Evolutionary conservation across 2,797 vertebrate genomes (phyloP).

Genomic region (Cossypha polioptera): DNA sequence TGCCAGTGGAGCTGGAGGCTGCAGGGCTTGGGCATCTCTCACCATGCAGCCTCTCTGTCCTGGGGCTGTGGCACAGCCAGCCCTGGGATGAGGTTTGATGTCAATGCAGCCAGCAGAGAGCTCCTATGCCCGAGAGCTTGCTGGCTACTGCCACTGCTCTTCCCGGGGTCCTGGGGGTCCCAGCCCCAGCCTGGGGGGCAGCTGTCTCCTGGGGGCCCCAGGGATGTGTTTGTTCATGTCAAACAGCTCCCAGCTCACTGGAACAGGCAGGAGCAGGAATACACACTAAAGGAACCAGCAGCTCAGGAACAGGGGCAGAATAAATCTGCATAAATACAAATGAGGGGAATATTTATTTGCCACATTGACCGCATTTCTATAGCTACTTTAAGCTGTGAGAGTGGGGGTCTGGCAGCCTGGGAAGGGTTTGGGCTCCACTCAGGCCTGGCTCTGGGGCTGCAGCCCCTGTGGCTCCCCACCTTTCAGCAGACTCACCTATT

Average conservation of each 20-base stretch:
- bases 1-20: not conserved
- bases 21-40: not conserved
- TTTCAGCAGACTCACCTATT: not conserved
- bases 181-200: rapidly evolving
- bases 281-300: not conserved
- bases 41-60: rapidly evolving
- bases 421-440: not conserved
- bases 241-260: not conserved
- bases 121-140: not conserved
- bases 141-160: not conserved
- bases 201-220: not conserved
- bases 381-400: not conserved
- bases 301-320: constrained; percentile 21
- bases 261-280: not conserved
- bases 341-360: not conserved
- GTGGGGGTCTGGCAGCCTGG: not conserved
- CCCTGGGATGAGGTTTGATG: rapidly evolving
- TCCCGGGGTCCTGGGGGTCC: rapidly evolving
- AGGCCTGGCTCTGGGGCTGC: not conserved
- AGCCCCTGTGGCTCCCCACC: not conserved
- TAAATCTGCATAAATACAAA: constrained; percentile 49
- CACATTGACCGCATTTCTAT: not conserved
- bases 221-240: not conserved
- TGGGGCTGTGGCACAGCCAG: not conserved
- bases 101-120: rapidly evolving